Percentiles rank a stretch among this genome's conserved stretches.
Evolutionary conservation across 2,113 vertebrate species (phyloP).

Genomic region (Petaurus breviceps): DNA sequence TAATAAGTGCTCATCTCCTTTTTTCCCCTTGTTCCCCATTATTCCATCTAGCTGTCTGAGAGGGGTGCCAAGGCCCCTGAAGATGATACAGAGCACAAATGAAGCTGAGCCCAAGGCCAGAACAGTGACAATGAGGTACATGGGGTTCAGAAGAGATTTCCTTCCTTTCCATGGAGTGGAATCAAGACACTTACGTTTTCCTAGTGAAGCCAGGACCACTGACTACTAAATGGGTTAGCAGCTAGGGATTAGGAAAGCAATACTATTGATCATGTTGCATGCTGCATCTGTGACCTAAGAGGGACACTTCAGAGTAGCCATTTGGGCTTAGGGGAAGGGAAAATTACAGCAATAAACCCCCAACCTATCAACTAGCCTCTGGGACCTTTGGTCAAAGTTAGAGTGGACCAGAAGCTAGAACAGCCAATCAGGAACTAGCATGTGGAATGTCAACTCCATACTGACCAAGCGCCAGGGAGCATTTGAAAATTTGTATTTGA

Average conservation of each 20-base stretch:
- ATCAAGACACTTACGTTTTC: too few species aligned
- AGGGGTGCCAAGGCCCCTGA: not conserved
- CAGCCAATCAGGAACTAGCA: not conserved
- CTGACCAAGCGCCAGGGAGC: not conserved
- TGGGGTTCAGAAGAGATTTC: not conserved
- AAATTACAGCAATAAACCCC: not conserved
- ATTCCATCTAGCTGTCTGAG: not conserved
- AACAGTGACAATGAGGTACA: not conserved
- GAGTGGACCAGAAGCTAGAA: not conserved
- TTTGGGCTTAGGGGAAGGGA: not conserved
- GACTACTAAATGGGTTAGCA: not conserved
- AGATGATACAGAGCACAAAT: not conserved
- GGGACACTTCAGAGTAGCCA: not conserved
- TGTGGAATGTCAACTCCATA: not conserved
- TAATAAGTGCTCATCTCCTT: not conserved
- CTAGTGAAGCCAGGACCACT: not conserved
- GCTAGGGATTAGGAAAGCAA: too few species aligned
- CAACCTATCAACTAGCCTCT: not conserved
- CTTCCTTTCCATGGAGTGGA: not conserved
- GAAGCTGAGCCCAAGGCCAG: not conserved
- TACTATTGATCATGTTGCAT: not conserved
- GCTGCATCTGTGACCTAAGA: not conserved
- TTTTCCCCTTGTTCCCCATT: not conserved
- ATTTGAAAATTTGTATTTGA: not conserved
- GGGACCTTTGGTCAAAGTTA: not conserved